These are phyloP conservation scores for Gallirallus australis DNA, from an alignment of 2,797 vertebrate genomes.

Conservation along the genomic window DNA sequence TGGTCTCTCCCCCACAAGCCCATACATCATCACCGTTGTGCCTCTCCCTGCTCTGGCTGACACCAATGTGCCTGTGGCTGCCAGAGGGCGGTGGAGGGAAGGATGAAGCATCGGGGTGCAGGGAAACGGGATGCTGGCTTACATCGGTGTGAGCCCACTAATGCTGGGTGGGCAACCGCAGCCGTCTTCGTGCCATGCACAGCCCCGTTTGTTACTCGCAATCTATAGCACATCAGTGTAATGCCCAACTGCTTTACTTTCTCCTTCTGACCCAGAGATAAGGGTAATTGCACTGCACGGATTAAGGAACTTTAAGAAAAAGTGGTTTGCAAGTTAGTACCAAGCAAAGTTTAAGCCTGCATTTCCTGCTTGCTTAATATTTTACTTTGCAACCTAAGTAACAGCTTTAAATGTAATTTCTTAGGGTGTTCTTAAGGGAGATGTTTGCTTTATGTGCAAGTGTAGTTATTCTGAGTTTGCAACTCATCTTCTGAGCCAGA, in stretches of 20 bases:
- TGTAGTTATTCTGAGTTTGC: not conserved
- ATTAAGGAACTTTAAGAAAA: conserved; percentile 26
- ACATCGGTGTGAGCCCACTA: not conserved
- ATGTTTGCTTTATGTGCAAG: not conserved
- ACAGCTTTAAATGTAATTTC: not conserved
- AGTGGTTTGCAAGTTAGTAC: not conserved
- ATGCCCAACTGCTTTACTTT: not conserved
- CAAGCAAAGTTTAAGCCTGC: not conserved
- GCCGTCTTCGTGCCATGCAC: not conserved
- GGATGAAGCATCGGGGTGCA: accelerated
- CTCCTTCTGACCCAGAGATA: not conserved
- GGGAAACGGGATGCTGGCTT: not conserved
- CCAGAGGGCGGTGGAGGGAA: accelerated
- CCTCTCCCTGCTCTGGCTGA: not conserved
- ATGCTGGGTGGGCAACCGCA: not conserved
- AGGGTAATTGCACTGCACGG: not conserved
- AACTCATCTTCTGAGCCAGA: not conserved
- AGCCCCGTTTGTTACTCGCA: not conserved
- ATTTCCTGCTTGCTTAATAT: conserved; percentile 3
- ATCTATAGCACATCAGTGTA: not conserved
- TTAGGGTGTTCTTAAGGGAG: not conserved
- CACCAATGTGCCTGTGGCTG: accelerated
- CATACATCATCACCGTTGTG: accelerated
- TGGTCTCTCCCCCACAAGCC: not conserved
- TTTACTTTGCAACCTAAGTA: conserved; percentile 14